These are phyloP conservation scores for Sciurus carolinensis DNA, from an alignment of 2,797 vertebrate species.

Conservation along the genomic window DNA sequence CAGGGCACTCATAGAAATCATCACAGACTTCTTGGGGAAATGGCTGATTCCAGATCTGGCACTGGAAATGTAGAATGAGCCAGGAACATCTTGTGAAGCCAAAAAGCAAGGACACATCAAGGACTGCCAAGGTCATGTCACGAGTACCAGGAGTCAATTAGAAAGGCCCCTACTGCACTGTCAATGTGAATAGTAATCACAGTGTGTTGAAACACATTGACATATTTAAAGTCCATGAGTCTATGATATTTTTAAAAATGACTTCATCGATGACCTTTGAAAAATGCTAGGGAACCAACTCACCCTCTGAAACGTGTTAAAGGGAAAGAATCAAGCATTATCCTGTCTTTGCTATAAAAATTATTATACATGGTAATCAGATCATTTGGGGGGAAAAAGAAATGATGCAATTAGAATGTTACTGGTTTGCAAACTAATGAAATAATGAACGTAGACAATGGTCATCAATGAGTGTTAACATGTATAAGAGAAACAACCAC, in stretches of 20 bases:
- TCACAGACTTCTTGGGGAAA: background rate
- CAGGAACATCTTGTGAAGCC: background rate
- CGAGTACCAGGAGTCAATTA: background rate
- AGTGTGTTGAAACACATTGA: background rate
- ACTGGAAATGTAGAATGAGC: background rate
- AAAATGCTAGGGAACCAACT: constrained; percentile 27
- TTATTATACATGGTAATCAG: background rate
- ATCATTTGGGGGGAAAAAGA: background rate
- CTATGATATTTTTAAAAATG: background rate
- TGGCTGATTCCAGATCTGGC: background rate
- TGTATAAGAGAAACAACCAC: background rate
- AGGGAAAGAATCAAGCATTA: background rate
- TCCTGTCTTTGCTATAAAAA: background rate
- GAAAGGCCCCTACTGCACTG: background rate
- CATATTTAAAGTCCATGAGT: constrained; percentile 19
- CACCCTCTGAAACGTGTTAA: background rate
- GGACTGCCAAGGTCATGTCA: background rate
- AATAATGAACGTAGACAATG: background rate
- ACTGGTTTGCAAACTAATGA: background rate
- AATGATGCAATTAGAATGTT: background rate
- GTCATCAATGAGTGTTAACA: background rate
- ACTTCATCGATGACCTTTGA: background rate
- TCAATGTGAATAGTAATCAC: background rate
- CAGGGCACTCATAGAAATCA: background rate
- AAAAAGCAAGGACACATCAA: background rate